phyloP scores from a whole-genome alignment of 2,888 invertebrate genomes.

The Platypus cylindrus region DNA sequence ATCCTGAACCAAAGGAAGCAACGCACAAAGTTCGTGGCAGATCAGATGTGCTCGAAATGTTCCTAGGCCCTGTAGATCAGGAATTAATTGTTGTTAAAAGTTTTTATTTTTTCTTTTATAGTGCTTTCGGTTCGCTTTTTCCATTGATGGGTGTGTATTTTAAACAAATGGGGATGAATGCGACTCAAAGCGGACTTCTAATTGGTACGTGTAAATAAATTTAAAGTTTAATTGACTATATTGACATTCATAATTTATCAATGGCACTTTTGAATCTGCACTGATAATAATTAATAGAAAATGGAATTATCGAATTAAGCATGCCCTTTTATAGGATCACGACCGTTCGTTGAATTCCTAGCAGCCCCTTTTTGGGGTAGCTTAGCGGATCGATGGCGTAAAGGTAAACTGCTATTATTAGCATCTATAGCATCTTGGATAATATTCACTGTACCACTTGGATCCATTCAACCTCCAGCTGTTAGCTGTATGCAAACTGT shows the following conservation, averaged over 20 bases:
- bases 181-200: constrained; percentile 85
- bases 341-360: constrained; percentile 94
- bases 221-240: no score
- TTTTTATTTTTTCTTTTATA: constrained; percentile 99
- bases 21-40: constrained; percentile 83
- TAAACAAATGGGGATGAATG: constrained; percentile 96
- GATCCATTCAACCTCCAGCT: constrained; percentile 89
- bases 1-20: constrained; percentile 76
- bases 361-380: constrained; percentile 98
- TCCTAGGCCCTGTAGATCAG: constrained; percentile 75
- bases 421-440: constrained; percentile 92
- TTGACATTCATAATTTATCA: no score
- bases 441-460: constrained; percentile 88
- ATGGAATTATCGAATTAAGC: no score
- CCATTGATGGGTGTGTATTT: constrained; percentile 98
- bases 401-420: constrained; percentile 76
- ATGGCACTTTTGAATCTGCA: no score
- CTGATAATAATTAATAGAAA: no score
- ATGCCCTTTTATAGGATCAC: constrained; percentile 47
- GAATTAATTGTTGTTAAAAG: constrained; percentile 90
- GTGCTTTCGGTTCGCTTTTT: constrained; percentile 95
- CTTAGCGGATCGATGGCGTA: constrained; percentile 76
- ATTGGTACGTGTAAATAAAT: constrained; percentile 69
- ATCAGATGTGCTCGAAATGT: constrained; percentile 69
- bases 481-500: constrained; percentile 67